A percentile compares a stretch with the other conserved stretches of the same genome.
phyloP scores from a whole-genome alignment of 2,888 invertebrate genomes.

The Schrankia costaestrigalis region DNA sequence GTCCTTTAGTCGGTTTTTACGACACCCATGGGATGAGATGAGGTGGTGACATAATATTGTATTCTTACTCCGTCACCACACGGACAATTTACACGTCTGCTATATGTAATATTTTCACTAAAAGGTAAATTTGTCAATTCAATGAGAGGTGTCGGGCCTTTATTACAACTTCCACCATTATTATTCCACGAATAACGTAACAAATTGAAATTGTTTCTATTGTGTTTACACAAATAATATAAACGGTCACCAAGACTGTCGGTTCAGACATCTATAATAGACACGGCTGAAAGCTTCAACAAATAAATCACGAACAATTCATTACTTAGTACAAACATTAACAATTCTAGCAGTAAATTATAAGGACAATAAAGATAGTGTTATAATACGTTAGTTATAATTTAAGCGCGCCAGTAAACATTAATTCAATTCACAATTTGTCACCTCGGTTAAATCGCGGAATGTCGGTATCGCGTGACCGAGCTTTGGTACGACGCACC shows the following conservation, averaged over 20 bases:
- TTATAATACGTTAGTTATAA: slow-evolving; percentile 51
- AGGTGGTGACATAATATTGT: no score
- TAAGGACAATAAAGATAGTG: slow-evolving; percentile 27
- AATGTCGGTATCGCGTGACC: slow-evolving; percentile 73
- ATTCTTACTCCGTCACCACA: no score
- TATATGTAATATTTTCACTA: no score
- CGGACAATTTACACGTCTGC: no score
- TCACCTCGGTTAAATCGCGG: slow-evolving; percentile 65
- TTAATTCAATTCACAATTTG: slow-evolving; percentile 75
- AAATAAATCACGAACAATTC: slow-evolving; percentile 20
- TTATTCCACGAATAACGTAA: no score
- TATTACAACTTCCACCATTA: no score
- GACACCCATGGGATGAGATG: no score
- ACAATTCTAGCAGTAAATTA: slow-evolving; percentile 17
- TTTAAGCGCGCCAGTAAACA: slow-evolving; percentile 58
- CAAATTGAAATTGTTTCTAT: slow-evolving; percentile 17
- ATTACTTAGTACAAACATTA: slow-evolving; percentile 11
- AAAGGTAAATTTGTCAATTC: no score
- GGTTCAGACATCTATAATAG: slow-evolving; percentile 17
- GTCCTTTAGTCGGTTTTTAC: no score
- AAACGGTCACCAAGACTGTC: slow-evolving; percentile 20
- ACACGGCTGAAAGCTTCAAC: slow-evolving; percentile 23
- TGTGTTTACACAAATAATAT: slow-evolving; percentile 23
- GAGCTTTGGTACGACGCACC: slow-evolving; percentile 28
- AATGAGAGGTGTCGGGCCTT: no score